Evolutionary conservation across 2,888 invertebrate genomes (phyloP).

Genomic region (Syritta pipiens): DNA sequence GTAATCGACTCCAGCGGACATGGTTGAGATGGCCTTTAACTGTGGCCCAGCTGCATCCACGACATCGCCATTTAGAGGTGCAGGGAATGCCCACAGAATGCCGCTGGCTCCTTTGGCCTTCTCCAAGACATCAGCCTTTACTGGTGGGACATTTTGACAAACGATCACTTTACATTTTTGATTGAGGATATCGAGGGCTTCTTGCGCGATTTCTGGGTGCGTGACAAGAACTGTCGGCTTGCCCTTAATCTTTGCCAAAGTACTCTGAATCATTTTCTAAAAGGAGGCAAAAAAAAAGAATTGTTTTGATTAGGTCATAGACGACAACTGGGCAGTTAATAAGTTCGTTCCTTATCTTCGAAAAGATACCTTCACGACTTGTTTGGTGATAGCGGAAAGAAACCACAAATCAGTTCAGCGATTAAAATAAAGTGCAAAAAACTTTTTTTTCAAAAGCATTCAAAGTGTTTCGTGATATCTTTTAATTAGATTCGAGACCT

Average conservation of each 20-base stretch:
- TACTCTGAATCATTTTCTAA: slow-evolving; percentile 25
- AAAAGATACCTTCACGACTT: too few species aligned
- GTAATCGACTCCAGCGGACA: slow-evolving; percentile 93
- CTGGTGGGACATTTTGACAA: slow-evolving; percentile 73
- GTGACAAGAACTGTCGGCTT: slow-evolving; percentile 85
- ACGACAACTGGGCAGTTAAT: neutral
- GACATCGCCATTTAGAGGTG: slow-evolving; percentile 74
- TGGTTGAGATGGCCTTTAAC: slow-evolving; percentile 88
- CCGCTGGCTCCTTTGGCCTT: slow-evolving; percentile 77
- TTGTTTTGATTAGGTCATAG: neutral
- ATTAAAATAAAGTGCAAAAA: neutral
- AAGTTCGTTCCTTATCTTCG: neutral
- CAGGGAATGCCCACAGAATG: slow-evolving; percentile 76
- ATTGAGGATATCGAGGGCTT: slow-evolving; percentile 84
- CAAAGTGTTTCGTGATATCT: slow-evolving; percentile 4
- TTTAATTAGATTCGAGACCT: slow-evolving; percentile 8
- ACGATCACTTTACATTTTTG: slow-evolving; percentile 77
- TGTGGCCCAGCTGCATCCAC: slow-evolving; percentile 81
- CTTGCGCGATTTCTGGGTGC: slow-evolving; percentile 84
- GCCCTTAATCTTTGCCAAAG: slow-evolving; percentile 28
- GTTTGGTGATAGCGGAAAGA: too few species aligned
- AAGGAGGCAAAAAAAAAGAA: neutral
- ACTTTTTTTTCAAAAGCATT: neutral
- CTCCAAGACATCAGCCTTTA: slow-evolving; percentile 74
- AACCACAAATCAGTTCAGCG: neutral